Base-by-base conservation (phyloP, 2,797 vertebrate genomes). In the Phoxinus dragarum region DNA sequence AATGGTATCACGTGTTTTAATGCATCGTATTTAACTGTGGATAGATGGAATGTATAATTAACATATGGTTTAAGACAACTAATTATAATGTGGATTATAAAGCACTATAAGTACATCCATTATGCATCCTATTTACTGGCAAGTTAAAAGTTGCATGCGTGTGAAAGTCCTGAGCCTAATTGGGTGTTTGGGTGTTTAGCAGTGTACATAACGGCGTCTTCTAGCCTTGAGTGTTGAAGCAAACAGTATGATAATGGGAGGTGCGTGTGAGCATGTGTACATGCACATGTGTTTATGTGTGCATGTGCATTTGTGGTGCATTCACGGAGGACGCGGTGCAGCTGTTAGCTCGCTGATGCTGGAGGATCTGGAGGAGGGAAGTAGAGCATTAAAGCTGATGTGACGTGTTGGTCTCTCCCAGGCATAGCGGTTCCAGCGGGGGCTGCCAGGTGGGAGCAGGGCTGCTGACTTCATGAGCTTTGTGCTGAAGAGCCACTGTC, bases 351-450 rank as follows among this genome's bases (percentile, higher is more conserved):
- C 83, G 64, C 90, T 81, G 81, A 89, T 71, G 84, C 84, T 88
- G 82, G 79, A 86, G 87, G 87, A 86, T 86, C 76, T 69, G 86
- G 88, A 90, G 84, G 79, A 73, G 86, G 67, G 87, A 87, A 88
- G 67, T 79, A 69, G 76, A 88, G 89, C 84, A 88, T 89, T 88
- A 90, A 91, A 90, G 84, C 84, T 61, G 87, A 90, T 86, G 82
- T 87, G 89, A 90, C 86, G 82, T 75, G 82, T 75, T 54, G 16
- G 76, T 38, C 86, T 80, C 77, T 72, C 61, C n/a, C 71, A 87
- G 87, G 59, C 85, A n/a, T 81, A 56, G 54, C 64, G 54, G 75
- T 77, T 86, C 71, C 77, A 84, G 64, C 61, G 59, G 81, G 80
- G 80, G 52, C 80, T 81, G 86, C 84, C 88, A 88, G 89, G 86